A percentile compares a stretch with the other conserved stretches of the same genome.
phyloP scores from a whole-genome alignment of 2,113 vertebrate genomes.

The Ibidorhyncha struthersii region DNA sequence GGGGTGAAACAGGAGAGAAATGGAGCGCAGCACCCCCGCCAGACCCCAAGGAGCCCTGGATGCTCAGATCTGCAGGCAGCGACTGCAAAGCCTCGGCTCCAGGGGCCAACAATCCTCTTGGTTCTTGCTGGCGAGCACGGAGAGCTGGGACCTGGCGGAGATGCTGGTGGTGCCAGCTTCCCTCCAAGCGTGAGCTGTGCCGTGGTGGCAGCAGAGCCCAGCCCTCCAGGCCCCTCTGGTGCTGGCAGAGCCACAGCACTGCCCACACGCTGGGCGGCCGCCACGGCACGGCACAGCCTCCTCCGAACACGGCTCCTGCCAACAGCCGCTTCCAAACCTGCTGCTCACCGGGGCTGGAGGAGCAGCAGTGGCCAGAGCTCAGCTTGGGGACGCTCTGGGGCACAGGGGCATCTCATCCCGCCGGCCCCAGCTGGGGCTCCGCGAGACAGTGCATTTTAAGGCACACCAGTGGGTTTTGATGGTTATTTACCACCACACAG shows the following conservation, averaged over 20 bases:
- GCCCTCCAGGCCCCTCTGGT: not conserved
- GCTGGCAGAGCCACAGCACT: not conserved
- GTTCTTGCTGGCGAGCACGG: accelerated
- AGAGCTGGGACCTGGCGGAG: not conserved
- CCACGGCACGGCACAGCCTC: accelerated
- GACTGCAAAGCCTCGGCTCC: not conserved
- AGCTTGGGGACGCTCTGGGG: not conserved
- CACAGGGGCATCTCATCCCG: too few species aligned
- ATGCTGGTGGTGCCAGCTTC: not conserved
- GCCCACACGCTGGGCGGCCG: accelerated
- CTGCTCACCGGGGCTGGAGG: not conserved
- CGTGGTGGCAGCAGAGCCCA: accelerated
- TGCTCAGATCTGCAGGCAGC: not conserved
- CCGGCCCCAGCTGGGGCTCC: not conserved
- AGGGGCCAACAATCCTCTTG: accelerated
- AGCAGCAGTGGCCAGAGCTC: not conserved
- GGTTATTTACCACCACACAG: accelerated
- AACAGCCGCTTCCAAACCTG: not conserved
- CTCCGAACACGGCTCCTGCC: not conserved
- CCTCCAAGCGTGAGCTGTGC: not conserved
- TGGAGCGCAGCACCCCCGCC: accelerated
- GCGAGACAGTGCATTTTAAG: accelerated
- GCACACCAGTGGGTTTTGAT: accelerated
- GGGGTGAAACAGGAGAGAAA: not conserved
- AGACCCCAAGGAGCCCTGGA: not conserved